These are phyloP conservation scores for Nannoperca obscura DNA, from an alignment of 2,797 vertebrate genomes.

Conservation along the genomic window DNA sequence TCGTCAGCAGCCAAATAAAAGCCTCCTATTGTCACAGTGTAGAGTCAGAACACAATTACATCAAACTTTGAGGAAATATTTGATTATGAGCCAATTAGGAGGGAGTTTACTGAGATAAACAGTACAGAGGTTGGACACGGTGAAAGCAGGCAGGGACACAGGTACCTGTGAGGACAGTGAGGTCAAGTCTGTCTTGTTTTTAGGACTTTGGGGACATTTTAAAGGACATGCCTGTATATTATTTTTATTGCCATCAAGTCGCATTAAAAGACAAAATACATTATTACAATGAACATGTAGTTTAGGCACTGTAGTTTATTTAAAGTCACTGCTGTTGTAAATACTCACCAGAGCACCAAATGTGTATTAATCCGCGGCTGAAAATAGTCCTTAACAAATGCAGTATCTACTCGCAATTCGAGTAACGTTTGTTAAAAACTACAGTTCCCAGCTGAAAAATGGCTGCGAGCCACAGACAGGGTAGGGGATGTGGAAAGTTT, in stretches of 20 bases:
- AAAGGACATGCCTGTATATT: background rate
- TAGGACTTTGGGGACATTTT: background rate
- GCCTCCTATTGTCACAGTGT: background rate
- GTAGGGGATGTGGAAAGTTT: background rate
- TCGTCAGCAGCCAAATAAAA: constrained; percentile 4
- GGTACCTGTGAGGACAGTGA: background rate
- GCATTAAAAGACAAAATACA: background rate
- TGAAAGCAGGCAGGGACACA: background rate
- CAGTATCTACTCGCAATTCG: background rate
- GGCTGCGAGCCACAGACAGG: background rate
- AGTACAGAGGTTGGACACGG: background rate
- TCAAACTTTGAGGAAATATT: constrained; percentile 3
- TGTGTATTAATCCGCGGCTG: background rate
- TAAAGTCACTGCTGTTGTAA: background rate
- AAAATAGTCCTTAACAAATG: background rate
- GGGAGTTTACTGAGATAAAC: background rate
- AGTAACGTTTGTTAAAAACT: background rate
- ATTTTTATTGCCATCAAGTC: background rate
- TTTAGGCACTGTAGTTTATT: background rate
- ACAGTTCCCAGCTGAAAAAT: background rate
- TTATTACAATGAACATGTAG: background rate
- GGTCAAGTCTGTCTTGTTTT: background rate
- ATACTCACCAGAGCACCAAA: background rate
- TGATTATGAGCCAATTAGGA: background rate
- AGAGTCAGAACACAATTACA: background rate